Base-by-base conservation (phyloP, 2,113 vertebrate genomes). In the Notarius quadriscutis region DNA sequence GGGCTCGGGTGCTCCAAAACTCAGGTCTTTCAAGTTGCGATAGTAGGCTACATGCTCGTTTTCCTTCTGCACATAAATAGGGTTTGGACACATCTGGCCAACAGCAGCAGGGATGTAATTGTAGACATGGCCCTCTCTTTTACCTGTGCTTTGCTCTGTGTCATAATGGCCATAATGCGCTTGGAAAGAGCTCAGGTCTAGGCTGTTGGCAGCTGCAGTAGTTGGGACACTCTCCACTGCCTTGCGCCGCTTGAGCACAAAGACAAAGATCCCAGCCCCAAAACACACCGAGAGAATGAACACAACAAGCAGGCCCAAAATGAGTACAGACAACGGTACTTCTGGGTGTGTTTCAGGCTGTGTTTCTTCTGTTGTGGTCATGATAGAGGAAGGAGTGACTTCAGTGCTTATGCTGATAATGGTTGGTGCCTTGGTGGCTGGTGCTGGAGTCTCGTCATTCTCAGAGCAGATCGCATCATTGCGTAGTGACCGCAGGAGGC, bases 11-110 rank as follows among this genome's bases (percentile, higher is more conserved):
- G 95, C 94, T 91, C 96, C 93, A 41, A 97, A 99, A 88, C 95
- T 97, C 87, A 97, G 96, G 14, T 98, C 97, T 57, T 97, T 97
- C 88, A 99, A 94, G 92, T 99, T 99, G 84, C 97, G 95, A 88
- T 98, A 99, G 87, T 97, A 99, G 12, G 97, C 96, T 86, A 98
- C 96, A 88, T 95, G 95, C 85, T 99, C 97, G 0, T 96, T 96
- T 63, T 99, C 97, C 86, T 99, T 99, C 92, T 99, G 98, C 95
- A 99, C 97, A 94, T 99, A 99, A 88, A 99, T 99, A 0, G 98
- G 98, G 88, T 99, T 99, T 92, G 98, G 98, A 93, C 98, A 99
- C 98, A 99, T 99, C 92, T 98, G 97, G 34, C 97, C 97, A 78
- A 99, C 94, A 0, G 97, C 96, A 51, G 98, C 97, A 27, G 97